Base-by-base conservation (phyloP, 2,888 invertebrate species). In the Lasioglossum villosulum region DNA sequence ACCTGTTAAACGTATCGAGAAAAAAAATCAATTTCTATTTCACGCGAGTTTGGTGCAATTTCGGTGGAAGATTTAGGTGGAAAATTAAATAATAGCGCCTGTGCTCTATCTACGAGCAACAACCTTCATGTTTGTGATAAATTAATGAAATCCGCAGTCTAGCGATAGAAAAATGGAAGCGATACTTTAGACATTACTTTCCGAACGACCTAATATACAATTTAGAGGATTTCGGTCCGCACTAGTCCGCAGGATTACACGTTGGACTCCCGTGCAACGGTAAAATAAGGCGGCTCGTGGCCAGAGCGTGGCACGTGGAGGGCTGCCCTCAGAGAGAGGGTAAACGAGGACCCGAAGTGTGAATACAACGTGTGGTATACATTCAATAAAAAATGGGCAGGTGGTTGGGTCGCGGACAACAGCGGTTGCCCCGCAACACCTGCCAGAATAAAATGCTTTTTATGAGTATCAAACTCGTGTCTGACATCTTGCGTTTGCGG, bases 401-500 rank as follows among this genome's bases (percentile, higher is more conserved):
- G 92, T 93, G 93, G 90, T 86, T 56, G 74, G 75, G 86, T 30
- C 82, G 81, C 74, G 86, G 78, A 79, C 83, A 88, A 78, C 90
- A 83, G 78, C 90, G 86, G 89, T 86, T 90, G 85, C 87, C 77
- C 42, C 76, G 86, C 75, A 88, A 88, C 93, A 93, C 92, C 93
- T 93, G 93, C 92, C 86, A 78, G 84, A 76, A 76, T 82, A 80
- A 89, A 92, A 90, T 88, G 75, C 83, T 87, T 89, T 84, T 89
- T 87, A 83, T 66, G 86, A 76, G 81, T 83, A 83, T 87, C 91
- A 85, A 84, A 86, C 80, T 89, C 86, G 89, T 89, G 89, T 78
- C 82, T 14, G 70, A 74, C 73, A 75, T 83, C 76, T 76, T 83
- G 86, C 78, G 70, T 78, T 52, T 30, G 71, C 42, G 5, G 45